Percentiles rank a stretch among this genome's conserved stretches.
phyloP scores from a whole-genome alignment of 2,113 vertebrate species.

The Gymnogyps californianus region DNA sequence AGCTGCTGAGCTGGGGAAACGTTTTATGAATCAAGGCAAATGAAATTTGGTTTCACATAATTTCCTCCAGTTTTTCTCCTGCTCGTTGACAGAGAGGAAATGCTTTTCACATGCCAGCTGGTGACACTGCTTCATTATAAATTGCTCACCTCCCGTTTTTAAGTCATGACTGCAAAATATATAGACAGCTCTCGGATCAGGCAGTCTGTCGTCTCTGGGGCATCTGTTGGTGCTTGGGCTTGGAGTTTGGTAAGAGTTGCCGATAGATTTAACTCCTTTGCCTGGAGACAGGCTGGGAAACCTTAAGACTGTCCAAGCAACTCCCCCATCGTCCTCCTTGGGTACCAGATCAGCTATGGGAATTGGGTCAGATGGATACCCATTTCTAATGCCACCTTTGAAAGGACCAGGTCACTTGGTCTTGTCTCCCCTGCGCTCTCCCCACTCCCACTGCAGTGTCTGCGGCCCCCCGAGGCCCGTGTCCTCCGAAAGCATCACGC shows the following conservation, averaged over 20 bases:
- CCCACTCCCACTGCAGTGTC: not conserved
- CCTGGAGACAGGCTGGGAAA: not conserved
- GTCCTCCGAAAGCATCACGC: not conserved
- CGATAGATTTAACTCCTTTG: not conserved
- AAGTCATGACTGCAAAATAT: not conserved
- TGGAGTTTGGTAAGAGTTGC: not conserved
- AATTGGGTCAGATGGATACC: not conserved
- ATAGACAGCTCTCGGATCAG: not conserved
- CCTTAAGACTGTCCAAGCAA: not conserved
- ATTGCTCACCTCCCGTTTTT: not conserved
- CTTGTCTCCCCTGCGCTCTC: not conserved
- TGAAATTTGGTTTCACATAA: not conserved
- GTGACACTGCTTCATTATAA: slow-evolving; percentile 63
- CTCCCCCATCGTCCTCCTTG: not conserved
- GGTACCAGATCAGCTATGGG: not conserved
- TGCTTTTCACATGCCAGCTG: slow-evolving; percentile 54
- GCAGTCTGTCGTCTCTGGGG: not conserved
- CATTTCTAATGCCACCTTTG: not conserved
- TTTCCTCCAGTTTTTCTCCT: not conserved
- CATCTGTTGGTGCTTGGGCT: not conserved
- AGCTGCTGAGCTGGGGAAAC: not conserved
- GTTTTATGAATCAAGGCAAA: not conserved
- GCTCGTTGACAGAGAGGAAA: not conserved
- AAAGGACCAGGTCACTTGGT: not conserved
- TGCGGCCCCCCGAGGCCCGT: fast-evolving